Evolutionary conservation across 2,113 vertebrate genomes (phyloP), one percentile per base, ranked within the genome.

Genomic region (Xerus inauris): DNA sequence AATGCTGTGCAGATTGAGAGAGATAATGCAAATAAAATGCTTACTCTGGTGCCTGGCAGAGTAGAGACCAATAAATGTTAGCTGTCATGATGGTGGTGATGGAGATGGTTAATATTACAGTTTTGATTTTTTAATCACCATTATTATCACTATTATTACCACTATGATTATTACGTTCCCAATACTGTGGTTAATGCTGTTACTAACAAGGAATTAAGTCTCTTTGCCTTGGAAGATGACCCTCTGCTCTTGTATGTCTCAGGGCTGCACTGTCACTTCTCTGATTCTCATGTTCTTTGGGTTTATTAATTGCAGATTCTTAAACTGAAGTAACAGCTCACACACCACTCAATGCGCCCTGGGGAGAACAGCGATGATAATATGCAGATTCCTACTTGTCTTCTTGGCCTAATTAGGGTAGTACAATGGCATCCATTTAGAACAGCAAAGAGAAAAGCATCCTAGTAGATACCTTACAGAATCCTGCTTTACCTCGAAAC

Each of bases 401-500:
- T 90, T 65, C 42, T 73, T 47, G 73, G 71, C 77, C 79, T 97
- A 93, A 97, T 96, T 96, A 96, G 82, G 30, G 26, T 28, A 94
- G 71, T 45, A 96, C 49, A 80, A 96, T 94, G 87, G 87, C 79
- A 83, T 81, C 91, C 94, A 95, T 93, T 94, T 51, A 95, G 76
- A 89, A 91, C 82, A 42, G 51, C 86, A 79, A 95, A 65, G 42
- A 91, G 51, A 32, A 95, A 93, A 88, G n/a, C 67, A 96, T 81
- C 73, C 87, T 32, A 83, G 54, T 57, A 90, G 93, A 83, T 67
- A 93, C 24, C 75, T 88, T 87, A 89, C 22, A 96, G 93, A 96
- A 96, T 72, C 72, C 69, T 77, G 17, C 80, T 97, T 94, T 97
- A 73, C 95, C 93, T 91, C 94, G 57, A 96, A 96, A 95, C 84